A percentile compares a stretch with the other conserved stretches of the same genome.
Conservation (phyloP, 1,140 invertebrate species). For the Rhopalosiphum maidis region DNA sequence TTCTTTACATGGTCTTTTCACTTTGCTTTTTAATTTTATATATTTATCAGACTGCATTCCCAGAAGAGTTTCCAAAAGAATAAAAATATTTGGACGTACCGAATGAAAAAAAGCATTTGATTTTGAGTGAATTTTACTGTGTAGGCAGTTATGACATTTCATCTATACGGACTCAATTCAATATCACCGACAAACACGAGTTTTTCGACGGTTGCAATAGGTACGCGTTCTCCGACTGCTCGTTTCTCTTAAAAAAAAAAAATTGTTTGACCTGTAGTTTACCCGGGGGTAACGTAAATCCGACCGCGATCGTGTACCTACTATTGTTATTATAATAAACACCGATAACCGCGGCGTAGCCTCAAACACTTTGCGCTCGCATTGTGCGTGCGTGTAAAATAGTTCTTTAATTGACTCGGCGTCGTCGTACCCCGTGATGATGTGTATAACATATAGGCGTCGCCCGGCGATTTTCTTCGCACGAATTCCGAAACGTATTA, state of each 20-base stretch:
- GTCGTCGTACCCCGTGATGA: background rate
- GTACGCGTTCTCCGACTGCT: background rate
- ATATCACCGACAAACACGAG: too few relatives aligned
- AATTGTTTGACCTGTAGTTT: background rate
- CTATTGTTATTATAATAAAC: background rate
- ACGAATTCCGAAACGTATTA: background rate
- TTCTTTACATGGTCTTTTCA: too few relatives aligned
- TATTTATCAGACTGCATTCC: too few relatives aligned
- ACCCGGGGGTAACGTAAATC: background rate
- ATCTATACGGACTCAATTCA: too few relatives aligned
- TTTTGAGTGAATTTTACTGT: too few relatives aligned
- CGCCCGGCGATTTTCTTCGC: too few relatives aligned
- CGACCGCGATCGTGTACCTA: background rate
- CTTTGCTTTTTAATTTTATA: too few relatives aligned
- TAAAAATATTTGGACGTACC: too few relatives aligned
- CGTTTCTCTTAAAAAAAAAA: background rate
- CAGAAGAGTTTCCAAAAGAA: too few relatives aligned
- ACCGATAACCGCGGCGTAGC: background rate
- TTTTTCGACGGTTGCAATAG: background rate
- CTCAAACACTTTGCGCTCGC: background rate
- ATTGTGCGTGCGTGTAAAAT: background rate
- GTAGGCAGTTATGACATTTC: too few relatives aligned
- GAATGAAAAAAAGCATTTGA: too few relatives aligned
- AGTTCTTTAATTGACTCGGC: slow-evolving; percentile 4
- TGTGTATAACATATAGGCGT: background rate